These are phyloP conservation scores for Elegia similella DNA, from an alignment of 2,888 invertebrate genomes.

Conservation along the genomic window DNA sequence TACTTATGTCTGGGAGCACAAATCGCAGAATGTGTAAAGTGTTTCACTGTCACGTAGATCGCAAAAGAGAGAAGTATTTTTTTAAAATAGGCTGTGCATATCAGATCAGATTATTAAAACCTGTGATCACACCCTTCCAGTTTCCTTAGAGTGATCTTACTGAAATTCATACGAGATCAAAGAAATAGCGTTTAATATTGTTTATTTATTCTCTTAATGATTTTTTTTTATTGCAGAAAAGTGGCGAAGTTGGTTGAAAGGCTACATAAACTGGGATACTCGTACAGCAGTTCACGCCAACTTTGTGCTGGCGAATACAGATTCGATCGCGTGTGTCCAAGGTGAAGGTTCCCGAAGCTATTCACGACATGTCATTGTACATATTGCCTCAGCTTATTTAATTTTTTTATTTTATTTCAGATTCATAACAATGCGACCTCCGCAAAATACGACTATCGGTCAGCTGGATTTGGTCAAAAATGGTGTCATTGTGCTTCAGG, in stretches of 20 bases:
- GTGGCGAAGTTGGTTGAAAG: constrained; percentile 69
- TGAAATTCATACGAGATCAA: no score
- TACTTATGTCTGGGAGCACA: no score
- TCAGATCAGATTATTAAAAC: no score
- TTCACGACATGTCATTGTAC: background rate
- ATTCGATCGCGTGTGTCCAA: constrained; percentile 83
- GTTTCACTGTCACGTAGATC: no score
- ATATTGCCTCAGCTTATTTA: background rate
- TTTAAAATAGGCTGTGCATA: no score
- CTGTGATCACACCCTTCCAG: no score
- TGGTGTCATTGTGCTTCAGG: constrained; percentile 74
- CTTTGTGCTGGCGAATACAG: constrained; percentile 74
- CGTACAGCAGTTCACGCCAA: constrained; percentile 62
- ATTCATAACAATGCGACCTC: constrained; percentile 76
- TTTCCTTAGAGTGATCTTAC: no score
- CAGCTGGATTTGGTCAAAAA: constrained; percentile 65
- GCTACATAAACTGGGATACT: constrained; percentile 68
- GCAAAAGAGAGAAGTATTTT: no score
- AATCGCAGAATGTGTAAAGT: no score
- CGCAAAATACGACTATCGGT: constrained; percentile 52
- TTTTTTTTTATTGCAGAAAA: constrained; percentile 46
- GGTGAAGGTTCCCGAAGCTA: constrained; percentile 40
- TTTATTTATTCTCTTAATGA: no score
- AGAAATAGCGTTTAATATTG: no score
- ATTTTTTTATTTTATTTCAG: constrained; percentile 39